phyloP scores from a whole-genome alignment of 2,888 invertebrate genomes.

The Drosophila mimica region DNA sequence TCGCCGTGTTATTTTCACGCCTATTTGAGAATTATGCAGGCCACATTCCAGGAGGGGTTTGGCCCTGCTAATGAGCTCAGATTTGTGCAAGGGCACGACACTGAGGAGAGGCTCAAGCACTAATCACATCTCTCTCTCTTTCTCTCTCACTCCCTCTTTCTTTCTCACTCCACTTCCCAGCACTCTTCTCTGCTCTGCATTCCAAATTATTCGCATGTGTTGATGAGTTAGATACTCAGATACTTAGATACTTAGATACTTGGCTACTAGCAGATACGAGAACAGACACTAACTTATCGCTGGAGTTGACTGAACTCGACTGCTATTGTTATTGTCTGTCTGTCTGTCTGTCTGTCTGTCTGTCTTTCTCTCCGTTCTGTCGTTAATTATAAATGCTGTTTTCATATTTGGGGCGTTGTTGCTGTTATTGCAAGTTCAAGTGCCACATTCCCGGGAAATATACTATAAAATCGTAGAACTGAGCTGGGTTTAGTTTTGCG shows the following conservation, averaged over 20 bases:
- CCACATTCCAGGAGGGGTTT: conserved; percentile 40
- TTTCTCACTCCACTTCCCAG: not conserved
- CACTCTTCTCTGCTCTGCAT: conserved; percentile 13
- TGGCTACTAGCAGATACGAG: conserved; percentile 9
- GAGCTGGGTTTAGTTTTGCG: not conserved
- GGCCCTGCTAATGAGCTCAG: conserved; percentile 64
- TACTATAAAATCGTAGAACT: conserved; percentile 1
- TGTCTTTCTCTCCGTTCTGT: conserved; percentile 5
- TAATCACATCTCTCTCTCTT: not conserved
- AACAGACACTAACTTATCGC: conserved; percentile 57
- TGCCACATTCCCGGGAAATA: conserved; percentile 1
- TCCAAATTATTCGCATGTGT: conserved; percentile 42
- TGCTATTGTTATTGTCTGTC: conserved; percentile 1
- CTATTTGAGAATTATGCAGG: conserved; percentile 66
- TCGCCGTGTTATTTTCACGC: conserved; percentile 63
- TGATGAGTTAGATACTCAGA: conserved; percentile 19
- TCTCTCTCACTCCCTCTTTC: not conserved
- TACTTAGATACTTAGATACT: conserved; percentile 21
- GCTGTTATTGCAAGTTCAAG: conserved; percentile 63
- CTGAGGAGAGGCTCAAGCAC: not conserved
- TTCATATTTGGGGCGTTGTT: conserved; percentile 69
- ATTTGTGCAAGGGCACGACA: conserved; percentile 70
- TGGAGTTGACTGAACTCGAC: conserved; percentile 66
- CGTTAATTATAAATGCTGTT: conserved; percentile 11
- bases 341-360: conserved; percentile 2